phyloP scores from a whole-genome alignment of 2,888 invertebrate species.

The Hirtodrosophila confusa region DNA sequence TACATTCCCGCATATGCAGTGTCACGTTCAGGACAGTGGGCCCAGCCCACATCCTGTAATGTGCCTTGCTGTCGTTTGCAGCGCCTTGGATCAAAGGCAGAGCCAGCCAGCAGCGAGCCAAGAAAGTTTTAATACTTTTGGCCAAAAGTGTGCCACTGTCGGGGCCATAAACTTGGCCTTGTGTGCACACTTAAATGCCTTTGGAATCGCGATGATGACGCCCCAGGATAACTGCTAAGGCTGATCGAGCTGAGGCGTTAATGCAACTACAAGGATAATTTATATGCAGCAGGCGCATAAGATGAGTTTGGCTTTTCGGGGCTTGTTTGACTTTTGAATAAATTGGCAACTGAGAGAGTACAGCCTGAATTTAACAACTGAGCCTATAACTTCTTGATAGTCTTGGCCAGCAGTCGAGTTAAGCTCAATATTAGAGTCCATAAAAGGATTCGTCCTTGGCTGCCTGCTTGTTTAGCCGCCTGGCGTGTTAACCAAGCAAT shows the following conservation, averaged over 20 bases:
- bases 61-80: conserved; percentile 30
- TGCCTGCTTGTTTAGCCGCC: neutral
- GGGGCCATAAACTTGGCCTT: conserved; percentile 43
- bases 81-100: conserved; percentile 52
- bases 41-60: conserved; percentile 21
- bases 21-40: conserved; percentile 28
- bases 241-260: conserved; percentile 17
- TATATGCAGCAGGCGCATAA: conserved; percentile 58
- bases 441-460: conserved; percentile 18
- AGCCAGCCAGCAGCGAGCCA: conserved; percentile 11
- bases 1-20: conserved; percentile 21
- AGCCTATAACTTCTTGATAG: conserved; percentile 18
- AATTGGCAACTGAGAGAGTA: neutral
- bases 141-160: conserved; percentile 23
- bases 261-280: conserved; percentile 52
- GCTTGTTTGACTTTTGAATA: conserved; percentile 14
- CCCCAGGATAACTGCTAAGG: conserved; percentile 3
- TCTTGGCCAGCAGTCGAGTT: conserved; percentile 1
- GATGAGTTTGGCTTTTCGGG: conserved; percentile 38
- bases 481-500: conserved; percentile 45
- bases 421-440: conserved; percentile 28
- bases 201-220: conserved; percentile 3
- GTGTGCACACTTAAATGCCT: conserved; percentile 11
- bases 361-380: neutral
- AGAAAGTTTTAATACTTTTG: conserved; percentile 67